These are phyloP conservation scores for Dallia pectoralis DNA, from an alignment of 2,797 vertebrate species.

Conservation along the genomic window DNA sequence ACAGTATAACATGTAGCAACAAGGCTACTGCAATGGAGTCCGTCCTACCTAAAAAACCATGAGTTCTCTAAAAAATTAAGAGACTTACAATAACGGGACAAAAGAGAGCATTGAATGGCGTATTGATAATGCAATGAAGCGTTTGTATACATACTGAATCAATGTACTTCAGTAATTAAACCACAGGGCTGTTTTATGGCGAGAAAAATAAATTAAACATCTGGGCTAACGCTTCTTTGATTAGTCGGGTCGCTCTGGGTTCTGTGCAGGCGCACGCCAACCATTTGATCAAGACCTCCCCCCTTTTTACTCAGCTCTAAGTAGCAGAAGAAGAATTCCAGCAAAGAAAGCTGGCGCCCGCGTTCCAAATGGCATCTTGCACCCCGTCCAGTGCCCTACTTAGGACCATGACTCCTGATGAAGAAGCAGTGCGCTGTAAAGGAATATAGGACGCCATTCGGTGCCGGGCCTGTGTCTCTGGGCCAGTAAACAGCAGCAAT, in stretches of 20 bases:
- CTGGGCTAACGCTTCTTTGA: slow-evolving; percentile 71
- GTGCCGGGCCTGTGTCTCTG: slow-evolving; percentile 55
- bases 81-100: slow-evolving; percentile 38
- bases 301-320: slow-evolving; percentile 45
- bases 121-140: slow-evolving; percentile 54
- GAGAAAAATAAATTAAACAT: slow-evolving; percentile 70
- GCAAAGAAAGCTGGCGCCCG: slow-evolving; percentile 40
- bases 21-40: background rate
- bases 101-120: slow-evolving; percentile 35
- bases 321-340: slow-evolving; percentile 42
- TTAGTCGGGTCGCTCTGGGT: slow-evolving; percentile 68
- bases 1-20: background rate
- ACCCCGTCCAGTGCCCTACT: background rate
- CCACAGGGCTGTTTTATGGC: slow-evolving; percentile 64
- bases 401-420: background rate
- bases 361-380: background rate
- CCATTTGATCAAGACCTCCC: slow-evolving; percentile 71
- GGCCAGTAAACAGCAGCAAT: slow-evolving; percentile 76
- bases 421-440: background rate
- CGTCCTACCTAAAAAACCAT: background rate
- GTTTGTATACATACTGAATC: slow-evolving; percentile 74
- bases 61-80: slow-evolving; percentile 27
- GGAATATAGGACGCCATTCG: background rate
- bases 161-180: slow-evolving; percentile 77
- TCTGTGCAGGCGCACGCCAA: slow-evolving; percentile 62